A percentile compares a stretch with the other conserved stretches of the same genome.
These are phyloP conservation scores for Melinopterus prodromus DNA, from an alignment of 2,888 invertebrate species.

Conservation along the genomic window DNA sequence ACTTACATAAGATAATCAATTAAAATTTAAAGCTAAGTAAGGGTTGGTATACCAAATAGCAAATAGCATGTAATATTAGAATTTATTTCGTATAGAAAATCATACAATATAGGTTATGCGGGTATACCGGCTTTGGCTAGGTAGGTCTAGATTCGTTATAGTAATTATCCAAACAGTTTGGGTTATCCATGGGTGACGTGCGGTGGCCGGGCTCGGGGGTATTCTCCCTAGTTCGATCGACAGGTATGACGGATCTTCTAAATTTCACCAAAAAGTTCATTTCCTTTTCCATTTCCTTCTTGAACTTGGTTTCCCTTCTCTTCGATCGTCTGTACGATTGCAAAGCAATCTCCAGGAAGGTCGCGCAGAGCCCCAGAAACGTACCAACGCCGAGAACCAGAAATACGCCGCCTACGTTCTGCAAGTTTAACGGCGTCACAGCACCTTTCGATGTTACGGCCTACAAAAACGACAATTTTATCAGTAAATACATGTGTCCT, in stretches of 20 bases:
- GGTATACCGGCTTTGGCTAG: background rate
- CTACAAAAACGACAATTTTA: conserved; percentile 53
- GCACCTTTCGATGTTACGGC: conserved; percentile 47
- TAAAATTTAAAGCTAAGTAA: background rate
- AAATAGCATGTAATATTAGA: background rate
- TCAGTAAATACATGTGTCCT: background rate
- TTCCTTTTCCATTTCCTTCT: conserved; percentile 73
- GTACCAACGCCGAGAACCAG: conserved; percentile 77
- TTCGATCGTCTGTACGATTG: conserved; percentile 51
- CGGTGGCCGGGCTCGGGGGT: background rate
- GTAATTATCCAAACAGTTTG: conserved; percentile 31
- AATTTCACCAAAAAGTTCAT: conserved; percentile 76
- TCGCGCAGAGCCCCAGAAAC: conserved; percentile 69
- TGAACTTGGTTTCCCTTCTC: conserved; percentile 66
- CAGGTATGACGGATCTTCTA: conserved; percentile 74
- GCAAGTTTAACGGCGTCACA: conserved; percentile 72
- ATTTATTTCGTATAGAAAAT: background rate
- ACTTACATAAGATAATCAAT: background rate
- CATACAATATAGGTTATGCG: background rate
- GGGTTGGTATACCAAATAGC: background rate
- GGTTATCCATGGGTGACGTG: conserved; percentile 20
- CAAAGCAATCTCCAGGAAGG: conserved; percentile 73
- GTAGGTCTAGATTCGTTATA: conserved; percentile 27
- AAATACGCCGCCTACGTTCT: conserved; percentile 88
- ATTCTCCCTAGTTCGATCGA: conserved; percentile 49